These are phyloP conservation scores for Syrrhaptes paradoxus DNA, from an alignment of 2,113 vertebrate species.

Conservation along the genomic window DNA sequence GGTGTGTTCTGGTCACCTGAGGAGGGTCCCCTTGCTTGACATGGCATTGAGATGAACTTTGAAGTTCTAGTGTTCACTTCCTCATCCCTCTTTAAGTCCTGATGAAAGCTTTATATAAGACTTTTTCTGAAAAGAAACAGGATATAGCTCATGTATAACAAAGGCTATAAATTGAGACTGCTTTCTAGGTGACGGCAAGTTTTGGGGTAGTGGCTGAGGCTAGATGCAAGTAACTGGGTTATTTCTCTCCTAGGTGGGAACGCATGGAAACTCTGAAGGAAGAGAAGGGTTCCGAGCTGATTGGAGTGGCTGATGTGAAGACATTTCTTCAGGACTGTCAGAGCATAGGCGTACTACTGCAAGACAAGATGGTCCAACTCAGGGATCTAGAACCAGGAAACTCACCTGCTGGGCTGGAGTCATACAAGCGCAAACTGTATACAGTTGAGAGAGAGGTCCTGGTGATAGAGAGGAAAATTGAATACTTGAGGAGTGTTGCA, in stretches of 20 bases:
- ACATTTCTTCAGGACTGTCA: slow-evolving; percentile 83
- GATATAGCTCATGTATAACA: not conserved
- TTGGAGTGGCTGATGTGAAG: slow-evolving; percentile 74
- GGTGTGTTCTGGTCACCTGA: not conserved
- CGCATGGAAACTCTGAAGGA: slow-evolving; percentile 83
- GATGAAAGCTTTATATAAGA: not conserved
- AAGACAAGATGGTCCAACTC: slow-evolving; percentile 71
- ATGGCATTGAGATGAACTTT: not conserved
- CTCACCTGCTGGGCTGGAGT: slow-evolving; percentile 56
- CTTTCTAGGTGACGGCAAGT: not conserved
- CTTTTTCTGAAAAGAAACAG: not conserved
- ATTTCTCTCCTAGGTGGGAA: slow-evolving; percentile 80
- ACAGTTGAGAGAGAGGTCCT: slow-evolving; percentile 77
- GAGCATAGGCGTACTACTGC: slow-evolving; percentile 75
- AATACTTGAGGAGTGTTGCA: slow-evolving; percentile 80
- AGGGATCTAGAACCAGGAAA: slow-evolving; percentile 63
- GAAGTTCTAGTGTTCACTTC: not conserved
- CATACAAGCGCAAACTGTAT: slow-evolving; percentile 66
- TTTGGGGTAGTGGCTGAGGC: not conserved
- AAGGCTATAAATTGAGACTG: not conserved
- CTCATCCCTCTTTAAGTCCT: not conserved
- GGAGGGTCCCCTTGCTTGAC: not conserved
- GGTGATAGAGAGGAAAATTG: slow-evolving; percentile 80
- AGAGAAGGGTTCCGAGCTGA: slow-evolving; percentile 81
- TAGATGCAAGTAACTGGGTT: not conserved